Evolutionary conservation across 2,888 invertebrate species (phyloP), one percentile per base, ranked within the genome.

Genomic region (Amphipoea oculea): DNA sequence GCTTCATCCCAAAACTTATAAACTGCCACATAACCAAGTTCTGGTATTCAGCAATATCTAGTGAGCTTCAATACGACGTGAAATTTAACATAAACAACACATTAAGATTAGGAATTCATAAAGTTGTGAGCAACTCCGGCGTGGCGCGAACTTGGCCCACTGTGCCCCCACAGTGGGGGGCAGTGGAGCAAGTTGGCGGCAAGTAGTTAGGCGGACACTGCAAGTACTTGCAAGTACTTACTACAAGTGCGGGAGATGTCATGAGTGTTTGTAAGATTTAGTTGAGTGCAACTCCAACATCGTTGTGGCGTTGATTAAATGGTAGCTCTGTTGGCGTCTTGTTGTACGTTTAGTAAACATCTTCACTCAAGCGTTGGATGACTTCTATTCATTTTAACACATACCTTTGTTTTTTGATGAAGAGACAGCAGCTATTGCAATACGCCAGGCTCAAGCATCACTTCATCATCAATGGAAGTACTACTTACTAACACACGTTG

Each of bases 101-200:
- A 82, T 90, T 82, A 81, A 89, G 87, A 89, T 90, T 89, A 90
- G 86, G 79, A 83, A 90, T 90, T 90, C 84, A 88, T 89, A 84
- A 89, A 88, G 78, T 89, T 88, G 78, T 71, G 71, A 65, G 29
- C 45, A 89, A 88, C 80, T 85, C 82, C 20, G 42, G n/a, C 69
- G 62, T 23, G 73, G 65, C 45, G 57, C 72, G 72, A 84, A 86
- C 73, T 88, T 80, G 73, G 60, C 48, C 79, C 73, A 73, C 51
- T 71, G 74, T 14, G 63, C 45, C 65, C 65, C 63, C 68, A n/a
- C 82, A 2, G 69, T 2, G 73, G 48, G 57, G 70, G 67, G 45
- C 62, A 70, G 69, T 57, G 70, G 88, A 71, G n/a, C 48, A 82
- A 89, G 80, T 89, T 88, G 54, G 29, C 40, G 73, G 67, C 73